Conservation (phyloP, 2,888 invertebrate species). For the Drosophila heteroneura region DNA sequence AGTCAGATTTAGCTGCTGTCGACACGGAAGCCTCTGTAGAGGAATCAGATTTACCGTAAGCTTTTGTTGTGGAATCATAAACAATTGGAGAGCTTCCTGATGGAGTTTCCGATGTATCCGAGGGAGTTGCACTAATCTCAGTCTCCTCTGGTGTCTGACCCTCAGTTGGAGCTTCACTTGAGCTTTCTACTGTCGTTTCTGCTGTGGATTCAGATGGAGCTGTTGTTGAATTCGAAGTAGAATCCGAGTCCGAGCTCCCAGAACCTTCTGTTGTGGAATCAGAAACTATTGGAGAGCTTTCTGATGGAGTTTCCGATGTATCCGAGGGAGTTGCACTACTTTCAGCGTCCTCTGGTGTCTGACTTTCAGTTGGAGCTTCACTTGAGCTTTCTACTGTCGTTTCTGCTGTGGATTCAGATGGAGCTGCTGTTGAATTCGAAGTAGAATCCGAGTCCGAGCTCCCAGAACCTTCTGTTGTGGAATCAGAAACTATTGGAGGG, state of each 20-base stretch:
- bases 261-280: background rate
- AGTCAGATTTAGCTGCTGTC: background rate
- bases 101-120: background rate
- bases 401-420: background rate
- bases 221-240: background rate
- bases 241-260: background rate
- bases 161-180: background rate
- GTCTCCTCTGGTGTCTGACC: background rate
- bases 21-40: background rate
- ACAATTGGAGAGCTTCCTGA: background rate
- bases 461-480: background rate
- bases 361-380: too few relatives aligned
- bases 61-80: background rate
- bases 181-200: too few relatives aligned
- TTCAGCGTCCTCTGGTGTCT: background rate
- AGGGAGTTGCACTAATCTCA: accelerated
- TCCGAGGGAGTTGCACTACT: background rate
- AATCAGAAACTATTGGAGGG: background rate
- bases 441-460: background rate
- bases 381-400: background rate
- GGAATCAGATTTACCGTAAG: background rate
- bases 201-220: background rate
- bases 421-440: background rate
- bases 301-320: background rate
- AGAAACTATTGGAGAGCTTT: background rate